Base-by-base conservation (phyloP, 2,797 vertebrate genomes). In the Myiothlypis coronata region DNA sequence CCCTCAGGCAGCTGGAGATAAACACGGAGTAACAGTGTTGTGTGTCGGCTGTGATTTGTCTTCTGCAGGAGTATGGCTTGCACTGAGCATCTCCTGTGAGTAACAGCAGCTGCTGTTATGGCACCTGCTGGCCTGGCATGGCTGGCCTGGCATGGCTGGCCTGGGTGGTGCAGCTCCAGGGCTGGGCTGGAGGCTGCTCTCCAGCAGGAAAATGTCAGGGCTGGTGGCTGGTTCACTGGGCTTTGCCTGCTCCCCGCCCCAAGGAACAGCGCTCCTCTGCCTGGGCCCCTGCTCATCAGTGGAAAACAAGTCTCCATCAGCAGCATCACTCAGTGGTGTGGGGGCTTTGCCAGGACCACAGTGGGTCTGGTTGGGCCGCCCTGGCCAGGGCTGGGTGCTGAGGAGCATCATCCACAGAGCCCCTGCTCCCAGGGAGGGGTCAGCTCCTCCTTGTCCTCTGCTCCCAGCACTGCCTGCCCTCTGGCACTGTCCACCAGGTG, bases 1-100 rank as follows among this genome's bases (percentile, higher is more conserved):
- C 82, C 94, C 82, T 82, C 64, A 63, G 91, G 90, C 90, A 76
- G 47, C 74, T 68, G 91, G 67, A 90, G 91, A 72, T 84, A 79
- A 90, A 90, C 92, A 90, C 1, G 0, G 56, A 90, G 92, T 64
- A 83, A 64, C 65, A 9, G 47, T 65, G 77, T 90, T 71, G 61
- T 84, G 46, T 68, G 88, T 96, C 74, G 2, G 37, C 83, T 93
- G 74, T 18, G 21, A 91, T 92, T 94, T 95, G 80, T 90, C 88
- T 90, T 75, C 76, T 57, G 63, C 6, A 11, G 12, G 60, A 49
- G 60, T 0, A 3, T 50, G 69, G 44, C 80, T 83, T 21, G 27
- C 2, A 6, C 83, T 34, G 1, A 34, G 86, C 61, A 19, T 82
- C 53, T 78, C 76, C 56, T 2, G 7, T 61, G 90, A 78, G 67